These are phyloP conservation scores for Cryptocheilus praepositus DNA, from an alignment of 2,888 invertebrate species.

Conservation along the genomic window DNA sequence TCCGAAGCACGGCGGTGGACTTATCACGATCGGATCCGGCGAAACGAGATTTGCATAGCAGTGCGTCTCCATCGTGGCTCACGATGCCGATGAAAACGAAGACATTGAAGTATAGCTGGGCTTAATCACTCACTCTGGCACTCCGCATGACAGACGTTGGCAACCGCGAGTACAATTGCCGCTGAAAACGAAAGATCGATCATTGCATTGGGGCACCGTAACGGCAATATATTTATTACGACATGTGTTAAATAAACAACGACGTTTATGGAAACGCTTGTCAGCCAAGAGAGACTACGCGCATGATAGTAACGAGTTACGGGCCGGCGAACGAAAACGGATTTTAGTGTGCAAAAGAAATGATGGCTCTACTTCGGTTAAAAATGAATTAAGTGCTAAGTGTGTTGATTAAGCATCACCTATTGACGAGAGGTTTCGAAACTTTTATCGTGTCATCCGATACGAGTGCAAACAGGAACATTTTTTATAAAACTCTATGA, in stretches of 20 bases:
- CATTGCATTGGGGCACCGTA: slow-evolving; percentile 40
- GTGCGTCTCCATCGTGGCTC: no score
- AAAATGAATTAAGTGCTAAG: no score
- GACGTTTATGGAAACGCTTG: neutral
- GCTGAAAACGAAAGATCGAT: slow-evolving; percentile 66
- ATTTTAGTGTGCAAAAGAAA: no score
- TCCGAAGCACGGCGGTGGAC: no score
- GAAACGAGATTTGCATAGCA: no score
- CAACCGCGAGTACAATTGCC: slow-evolving; percentile 70
- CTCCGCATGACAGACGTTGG: slow-evolving; percentile 70
- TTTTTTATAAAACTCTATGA: no score
- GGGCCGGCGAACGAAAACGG: neutral
- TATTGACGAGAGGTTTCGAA: no score
- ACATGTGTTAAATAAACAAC: slow-evolving; percentile 3
- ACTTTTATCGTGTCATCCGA: no score
- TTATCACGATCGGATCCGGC: no score
- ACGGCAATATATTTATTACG: slow-evolving; percentile 5
- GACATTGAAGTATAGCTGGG: slow-evolving; percentile 33
- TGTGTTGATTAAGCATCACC: no score
- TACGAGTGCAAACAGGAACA: no score
- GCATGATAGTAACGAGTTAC: neutral
- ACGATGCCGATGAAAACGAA: neutral
- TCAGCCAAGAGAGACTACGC: neutral
- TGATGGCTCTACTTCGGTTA: no score
- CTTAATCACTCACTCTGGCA: slow-evolving; percentile 71